Base-by-base conservation (phyloP, 1,140 invertebrate genomes). In the Mizuhopecten yessoensis region DNA sequence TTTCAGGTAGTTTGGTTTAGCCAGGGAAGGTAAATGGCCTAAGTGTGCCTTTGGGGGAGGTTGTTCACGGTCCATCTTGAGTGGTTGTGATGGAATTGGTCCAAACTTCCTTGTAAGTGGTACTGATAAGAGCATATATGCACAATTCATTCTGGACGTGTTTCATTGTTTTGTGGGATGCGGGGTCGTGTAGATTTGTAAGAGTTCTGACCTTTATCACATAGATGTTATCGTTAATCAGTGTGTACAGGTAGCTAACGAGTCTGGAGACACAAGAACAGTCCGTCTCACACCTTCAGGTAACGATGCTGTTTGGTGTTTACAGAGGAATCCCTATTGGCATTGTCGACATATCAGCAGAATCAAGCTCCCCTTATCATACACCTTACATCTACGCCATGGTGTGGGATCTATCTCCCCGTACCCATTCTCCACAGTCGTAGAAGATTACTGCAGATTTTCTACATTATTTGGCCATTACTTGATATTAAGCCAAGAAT, bases 161-260 rank as follows among this genome's bases (percentile, higher is more conserved):
- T 75, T 0, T 29, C n/a, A 29, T 75, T 75, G 17, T 75, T 75
- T 75, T 75, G 57, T 75, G n/a, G 23, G 57, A 75, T 75, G 29
- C n/a, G 57, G 17, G 29, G 29, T 75, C 0, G 23, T 75, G n/a
- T 29, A 75, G 57, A 75, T 75, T 23, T 75, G 11, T n/a, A 75
- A 29, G 5, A 75, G 57, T 5, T 75, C 57, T 75, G 57, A 75
- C 57, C 57, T 75, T 75, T 75, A 75, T 23, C 11, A 29, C 11
- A n/a, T 75, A 17, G 57, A 11, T 75, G 57, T 75, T 75, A 75
- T 75, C 17, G 57, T 29, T 75, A 75, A 75, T 75, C 23, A 75
- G n/a, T n/a, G n/a, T 75, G 57, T 75, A 75, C 57, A 75, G 57
- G 57, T 75, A 29, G n/a, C n/a, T 75, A 75, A 75, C 23, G 57